A percentile compares a stretch with the other conserved stretches of the same genome.
These are phyloP conservation scores for Volucella inanis DNA, from an alignment of 2,888 invertebrate genomes.

Conservation along the genomic window DNA sequence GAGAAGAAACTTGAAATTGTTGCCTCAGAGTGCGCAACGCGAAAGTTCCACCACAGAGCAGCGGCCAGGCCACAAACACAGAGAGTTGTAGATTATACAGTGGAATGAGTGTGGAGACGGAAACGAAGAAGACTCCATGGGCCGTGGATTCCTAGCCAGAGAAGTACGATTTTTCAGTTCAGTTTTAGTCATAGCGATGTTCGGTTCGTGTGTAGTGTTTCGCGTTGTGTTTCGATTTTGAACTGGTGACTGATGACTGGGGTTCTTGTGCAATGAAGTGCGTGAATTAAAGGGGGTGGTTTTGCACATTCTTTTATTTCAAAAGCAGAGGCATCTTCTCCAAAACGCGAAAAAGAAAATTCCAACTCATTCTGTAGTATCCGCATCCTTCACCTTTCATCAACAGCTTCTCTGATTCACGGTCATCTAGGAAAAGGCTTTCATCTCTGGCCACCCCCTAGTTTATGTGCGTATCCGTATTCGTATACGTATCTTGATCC, in stretches of 20 bases:
- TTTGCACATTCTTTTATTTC: constrained; percentile 4
- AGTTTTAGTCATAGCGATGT: constrained; percentile 48
- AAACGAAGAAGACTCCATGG: constrained; percentile 23
- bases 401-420: constrained; percentile 44
- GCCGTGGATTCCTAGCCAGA: constrained; percentile 2
- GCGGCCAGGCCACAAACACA: neutral
- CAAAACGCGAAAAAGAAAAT: constrained; percentile 8
- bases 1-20: constrained; percentile 15
- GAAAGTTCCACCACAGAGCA: constrained; percentile 38
- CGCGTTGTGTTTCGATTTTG: neutral
- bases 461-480: constrained; percentile 10
- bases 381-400: constrained; percentile 36
- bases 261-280: constrained; percentile 61
- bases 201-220: constrained; percentile 50
- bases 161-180: constrained; percentile 60
- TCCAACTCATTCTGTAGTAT: constrained; percentile 7
- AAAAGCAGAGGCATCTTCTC: neutral
- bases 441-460: constrained; percentile 36
- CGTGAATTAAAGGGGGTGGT: constrained; percentile 49
- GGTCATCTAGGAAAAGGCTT: constrained; percentile 58
- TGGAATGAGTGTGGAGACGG: constrained; percentile 51
- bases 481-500: constrained; percentile 5
- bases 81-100: constrained; percentile 38
- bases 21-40: constrained; percentile 63
- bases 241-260: constrained; percentile 10